Base-by-base conservation (phyloP, 1,140 invertebrate genomes). In the Anoplolepis gracilipes region DNA sequence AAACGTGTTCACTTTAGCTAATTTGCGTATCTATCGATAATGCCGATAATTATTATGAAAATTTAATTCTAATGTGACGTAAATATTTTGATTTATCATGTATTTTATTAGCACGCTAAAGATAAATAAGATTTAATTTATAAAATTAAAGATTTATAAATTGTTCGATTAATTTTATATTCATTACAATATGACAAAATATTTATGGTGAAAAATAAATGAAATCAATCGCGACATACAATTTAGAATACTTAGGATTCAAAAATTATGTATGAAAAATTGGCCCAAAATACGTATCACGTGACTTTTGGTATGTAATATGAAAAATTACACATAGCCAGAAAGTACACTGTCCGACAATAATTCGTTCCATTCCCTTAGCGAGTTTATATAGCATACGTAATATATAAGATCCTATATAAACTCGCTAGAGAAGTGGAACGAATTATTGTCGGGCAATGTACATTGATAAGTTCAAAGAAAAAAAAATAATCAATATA, bases 1-100 rank as follows among this genome's bases (percentile, higher is more conserved):
- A 69, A 33, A 8, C 16, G 6, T 46, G 4, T 1, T 11, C n/a
- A 4, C 33, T 67, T 78, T 53, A 67, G 67, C 25, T 46, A 22
- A 82, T 82, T 82, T 55, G 61, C 28, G 10, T 19, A n/a, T n/a
- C 30, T 1, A 19, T 87, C 72, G 82, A 79, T 49, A 6, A 57
- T 0, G 25, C 30, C 75, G 30, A 81, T 46, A 49, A 49, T 67
- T 61, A 10, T 28, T 75, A 42, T 70, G 46, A 13, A 16, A 82
- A 59, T 39, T 30, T 5, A 10, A 55, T 64, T 53, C 13, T n/a
- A 42, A 49, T 49, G 46, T 49, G 42, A 55, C n/a, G 8, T 1
- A 36, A 79, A 67, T 69, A 55, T 67, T 36, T 10, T 6, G 67
- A 55, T 13, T 46, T 7, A 22, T 25, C 33, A 36, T 19, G 4